Conservation (phyloP, 2,113 vertebrate genomes). For the Rutilus rutilus region DNA sequence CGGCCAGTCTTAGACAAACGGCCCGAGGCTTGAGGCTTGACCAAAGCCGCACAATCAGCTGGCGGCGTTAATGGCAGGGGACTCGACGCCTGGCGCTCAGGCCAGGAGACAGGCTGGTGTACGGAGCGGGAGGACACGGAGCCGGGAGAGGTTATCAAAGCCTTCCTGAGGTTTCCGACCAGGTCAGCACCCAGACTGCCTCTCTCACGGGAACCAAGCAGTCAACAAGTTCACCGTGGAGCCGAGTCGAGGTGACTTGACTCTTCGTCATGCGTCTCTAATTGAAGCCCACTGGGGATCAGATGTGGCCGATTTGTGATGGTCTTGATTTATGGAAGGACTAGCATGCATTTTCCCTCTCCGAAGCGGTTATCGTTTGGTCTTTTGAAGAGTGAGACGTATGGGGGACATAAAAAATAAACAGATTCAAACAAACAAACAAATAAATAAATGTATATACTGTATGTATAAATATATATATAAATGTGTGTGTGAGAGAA, state of each 20-base stretch:
- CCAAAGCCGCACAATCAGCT: slow-evolving; percentile 20
- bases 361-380: background rate
- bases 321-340: slow-evolving; percentile 16
- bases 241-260: background rate
- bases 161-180: slow-evolving; percentile 51
- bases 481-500: too few species aligned
- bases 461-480: too few species aligned
- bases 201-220: slow-evolving; percentile 36
- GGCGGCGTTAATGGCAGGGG: slow-evolving; percentile 17
- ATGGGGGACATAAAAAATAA: background rate
- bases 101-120: slow-evolving; percentile 3
- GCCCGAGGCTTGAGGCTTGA: background rate
- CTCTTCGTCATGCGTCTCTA: background rate
- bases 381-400: background rate
- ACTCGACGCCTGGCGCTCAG: slow-evolving; percentile 16
- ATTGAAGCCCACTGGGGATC: background rate
- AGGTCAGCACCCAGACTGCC: slow-evolving; percentile 10
- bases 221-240: slow-evolving; percentile 41
- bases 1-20: slow-evolving; percentile 13
- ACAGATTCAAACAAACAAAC: too few species aligned
- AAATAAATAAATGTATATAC: too few species aligned
- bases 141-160: slow-evolving; percentile 49
- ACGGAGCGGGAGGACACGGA: slow-evolving; percentile 31
- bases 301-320: background rate
- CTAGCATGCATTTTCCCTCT: background rate